Conservation (phyloP, 2,888 invertebrate species). For the Mesoligia furuncula region DNA sequence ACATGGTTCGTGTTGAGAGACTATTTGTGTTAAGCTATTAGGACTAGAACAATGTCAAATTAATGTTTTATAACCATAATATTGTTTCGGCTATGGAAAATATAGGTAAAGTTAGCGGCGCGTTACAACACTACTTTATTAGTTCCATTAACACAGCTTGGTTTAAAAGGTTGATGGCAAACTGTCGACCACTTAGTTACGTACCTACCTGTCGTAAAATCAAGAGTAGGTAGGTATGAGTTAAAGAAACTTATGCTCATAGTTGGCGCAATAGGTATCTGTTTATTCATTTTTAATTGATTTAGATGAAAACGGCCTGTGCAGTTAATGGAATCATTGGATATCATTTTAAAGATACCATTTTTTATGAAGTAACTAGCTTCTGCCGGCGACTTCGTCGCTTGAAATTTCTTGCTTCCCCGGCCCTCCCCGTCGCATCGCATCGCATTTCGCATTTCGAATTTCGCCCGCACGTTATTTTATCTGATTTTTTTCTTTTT, state of each 20-base stretch:
- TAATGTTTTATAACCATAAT: slow-evolving; percentile 49
- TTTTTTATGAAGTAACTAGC: background rate
- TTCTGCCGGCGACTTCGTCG: no score
- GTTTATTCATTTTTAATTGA: background rate
- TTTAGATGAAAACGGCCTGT: no score
- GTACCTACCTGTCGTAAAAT: background rate
- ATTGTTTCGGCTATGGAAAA: slow-evolving; percentile 35
- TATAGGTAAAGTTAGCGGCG: slow-evolving; percentile 26
- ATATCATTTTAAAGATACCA: no score
- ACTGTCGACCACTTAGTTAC: slow-evolving; percentile 8
- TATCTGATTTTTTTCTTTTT: background rate
- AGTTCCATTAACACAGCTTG: slow-evolving; percentile 28
- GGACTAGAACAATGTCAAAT: slow-evolving; percentile 61
- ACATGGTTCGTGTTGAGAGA: slow-evolving; percentile 69
- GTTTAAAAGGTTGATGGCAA: slow-evolving; percentile 23
- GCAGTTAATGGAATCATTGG: background rate
- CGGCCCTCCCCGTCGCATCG: background rate
- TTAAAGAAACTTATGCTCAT: background rate
- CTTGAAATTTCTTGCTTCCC: no score
- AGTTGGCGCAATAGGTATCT: background rate
- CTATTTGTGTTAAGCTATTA: slow-evolving; percentile 58
- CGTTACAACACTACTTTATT: slow-evolving; percentile 39
- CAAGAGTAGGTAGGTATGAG: background rate
- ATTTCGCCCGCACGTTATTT: background rate
- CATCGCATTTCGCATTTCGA: background rate